Base-by-base conservation (phyloP, 2,113 vertebrate species). In the Callopanchax toddi region DNA sequence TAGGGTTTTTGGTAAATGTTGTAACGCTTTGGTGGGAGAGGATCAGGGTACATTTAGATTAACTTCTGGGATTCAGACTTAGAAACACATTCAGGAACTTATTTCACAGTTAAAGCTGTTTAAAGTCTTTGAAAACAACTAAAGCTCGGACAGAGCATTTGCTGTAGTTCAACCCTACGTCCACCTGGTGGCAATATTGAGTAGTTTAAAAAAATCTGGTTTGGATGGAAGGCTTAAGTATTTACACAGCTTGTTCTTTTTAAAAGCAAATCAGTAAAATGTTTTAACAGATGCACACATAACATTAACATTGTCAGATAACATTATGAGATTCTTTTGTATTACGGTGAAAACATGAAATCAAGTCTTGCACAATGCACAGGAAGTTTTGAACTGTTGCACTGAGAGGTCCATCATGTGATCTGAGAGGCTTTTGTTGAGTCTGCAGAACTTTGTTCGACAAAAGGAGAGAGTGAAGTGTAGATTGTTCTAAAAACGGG, bases 331-430 rank as follows among this genome's bases (percentile, higher is more conserved):
- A 36, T 2, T 16, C 17, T 58, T 39, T 29, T 32, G 3, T 32
- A 17, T 10, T 26, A 37, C 7, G 11, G 54, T n/a, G 6, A 9
- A 61, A 44, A 22, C 10, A 4, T 22, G 10, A 7, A 62, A 62
- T 20, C 16, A n/a, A 60, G 44, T 4, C 42, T 71, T 75, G 72
- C 64, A 62, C 68, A 71, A 63, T 16, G 22, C 23, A 48, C 57
- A 73, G 85, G 78, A 85, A 84, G 78, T 60, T 55, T 72, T 37
- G 59, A 70, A 74, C 58, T 1, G 60, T 66, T 74, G 76, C 11
- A 53, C 62, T 46, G 69, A 71, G 58, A 56, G 75, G 62, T 57
- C 67, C 61, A 61, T 82, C 87, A 88, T 88, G 86, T 86, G 84
- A 84, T 79, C 37, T 20, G 44, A 17, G 37, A 50, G 57, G 48